Base-by-base conservation (phyloP, 1,140 invertebrate genomes). In the Linepithema humile region DNA sequence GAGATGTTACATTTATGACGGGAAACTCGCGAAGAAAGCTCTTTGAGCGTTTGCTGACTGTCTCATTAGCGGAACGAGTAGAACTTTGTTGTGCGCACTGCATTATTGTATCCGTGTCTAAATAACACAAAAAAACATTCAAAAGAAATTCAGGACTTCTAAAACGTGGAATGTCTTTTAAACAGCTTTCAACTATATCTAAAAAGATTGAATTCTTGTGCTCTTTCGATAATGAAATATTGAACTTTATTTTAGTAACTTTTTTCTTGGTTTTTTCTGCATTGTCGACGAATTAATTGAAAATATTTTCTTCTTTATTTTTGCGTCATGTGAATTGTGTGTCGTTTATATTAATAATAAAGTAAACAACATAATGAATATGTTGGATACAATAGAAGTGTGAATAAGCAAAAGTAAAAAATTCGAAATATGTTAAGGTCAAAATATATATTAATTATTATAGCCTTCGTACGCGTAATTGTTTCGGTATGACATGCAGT, bases 351-450 rank as follows among this genome's bases (percentile, higher is more conserved):
- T 72, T 55, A 72, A 72, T 26, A 10, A 7, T 55, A 12, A 55
- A 45, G 6, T 67, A 67, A 55, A 55, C 35, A 69, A 69, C 32
- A 35, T 70, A 70, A 70, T 53, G 38, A 72, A 72, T 38, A 12
- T 3, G n/a, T 70, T 50, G 45, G 5, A 6, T 3, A 53, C n/a
- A 72, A 38, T 72, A 17, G 32, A 55, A 35, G 15, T 50, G 17
- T 38, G 48, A 72, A 12, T 72, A 17, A n/a, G 29, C 69, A 50
- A 35, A 53, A 53, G 32, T 72, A 55, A 45, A 55, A 72, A n/a
- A n/a, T 26, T 26, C 17, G 20, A 72, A 72, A 72, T 72, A 53
- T 26, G 35, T 72, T 72, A 72, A 6, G 10, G 20, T 55, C n/a
- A n/a, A n/a, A 23, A 72, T 23, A n/a, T 9, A 55, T 55, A 72